Evolutionary conservation across 2,888 invertebrate species (phyloP).

Genomic region (Acholoe squamosa): DNA sequence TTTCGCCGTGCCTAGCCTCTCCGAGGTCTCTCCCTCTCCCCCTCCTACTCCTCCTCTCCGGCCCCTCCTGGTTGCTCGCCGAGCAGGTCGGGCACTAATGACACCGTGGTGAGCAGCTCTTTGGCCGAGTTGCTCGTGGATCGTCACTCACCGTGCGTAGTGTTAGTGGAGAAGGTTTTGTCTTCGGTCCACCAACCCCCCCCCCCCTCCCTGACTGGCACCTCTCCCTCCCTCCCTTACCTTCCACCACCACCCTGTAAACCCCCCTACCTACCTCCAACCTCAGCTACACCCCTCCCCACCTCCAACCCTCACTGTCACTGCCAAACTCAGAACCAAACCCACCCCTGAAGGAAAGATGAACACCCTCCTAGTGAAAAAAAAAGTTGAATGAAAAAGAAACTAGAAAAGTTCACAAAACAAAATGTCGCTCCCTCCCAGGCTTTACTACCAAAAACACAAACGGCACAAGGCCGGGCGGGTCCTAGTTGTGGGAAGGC

Average conservation of each 20-base stretch:
- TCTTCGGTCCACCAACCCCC: not conserved
- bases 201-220: not conserved
- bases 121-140: not conserved
- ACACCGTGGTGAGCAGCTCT: not conserved
- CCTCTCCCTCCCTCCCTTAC: not conserved
- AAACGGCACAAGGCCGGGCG: too few species aligned
- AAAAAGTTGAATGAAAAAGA: not conserved
- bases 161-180: constrained; percentile 17
- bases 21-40: not conserved
- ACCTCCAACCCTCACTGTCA: not conserved
- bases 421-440: not conserved
- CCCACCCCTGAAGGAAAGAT: not conserved
- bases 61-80: not conserved
- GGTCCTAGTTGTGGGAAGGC: too few species aligned
- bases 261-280: not conserved
- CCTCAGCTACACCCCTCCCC: not conserved
- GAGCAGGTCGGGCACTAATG: constrained; percentile 4
- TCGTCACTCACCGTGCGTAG: not conserved
- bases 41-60: constrained; percentile 27
- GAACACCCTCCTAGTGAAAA: not conserved
- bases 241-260: not conserved
- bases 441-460: not conserved
- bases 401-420: not conserved
- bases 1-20: not conserved
- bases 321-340: not conserved